Conservation (phyloP, 2,888 invertebrate genomes). For the Alloscopus bannaensis region DNA sequence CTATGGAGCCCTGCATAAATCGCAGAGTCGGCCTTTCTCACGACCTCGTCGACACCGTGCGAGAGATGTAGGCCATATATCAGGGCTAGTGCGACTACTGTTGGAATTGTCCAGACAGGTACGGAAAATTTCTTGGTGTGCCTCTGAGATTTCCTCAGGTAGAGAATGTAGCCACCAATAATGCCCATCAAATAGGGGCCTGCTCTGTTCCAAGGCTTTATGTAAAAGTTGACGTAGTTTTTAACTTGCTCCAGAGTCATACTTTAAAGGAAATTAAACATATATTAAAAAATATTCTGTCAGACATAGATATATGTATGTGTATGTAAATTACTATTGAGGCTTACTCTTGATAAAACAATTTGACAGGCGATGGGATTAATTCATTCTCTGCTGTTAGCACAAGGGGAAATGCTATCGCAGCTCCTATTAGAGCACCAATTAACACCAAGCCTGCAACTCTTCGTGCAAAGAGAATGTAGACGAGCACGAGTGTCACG, state of each 20-base stretch:
- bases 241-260: background rate
- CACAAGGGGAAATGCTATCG: background rate
- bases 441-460: conserved; percentile 37
- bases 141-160: background rate
- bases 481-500: conserved; percentile 53
- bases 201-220: conserved; percentile 56
- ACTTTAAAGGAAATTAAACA: conserved; percentile 14
- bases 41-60: background rate
- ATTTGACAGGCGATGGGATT: conserved; percentile 1
- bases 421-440: background rate
- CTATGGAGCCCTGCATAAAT: conserved; percentile 71
- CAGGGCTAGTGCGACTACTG: background rate
- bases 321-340: background rate
- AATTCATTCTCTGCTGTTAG: background rate
- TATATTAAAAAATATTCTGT: background rate
- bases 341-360: conserved; percentile 9
- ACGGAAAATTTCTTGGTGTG: conserved; percentile 32
- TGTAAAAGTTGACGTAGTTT: conserved; percentile 55
- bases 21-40: background rate
- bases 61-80: conserved; percentile 19
- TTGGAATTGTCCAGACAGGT: conserved; percentile 27
- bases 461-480: conserved; percentile 53
- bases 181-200: conserved; percentile 7
- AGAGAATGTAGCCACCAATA: background rate
- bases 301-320: no score